Percentiles rank a stretch among this genome's conserved stretches.
Evolutionary conservation across 2,888 invertebrate species (phyloP).

Genomic region (Ichneumon xanthorius): DNA sequence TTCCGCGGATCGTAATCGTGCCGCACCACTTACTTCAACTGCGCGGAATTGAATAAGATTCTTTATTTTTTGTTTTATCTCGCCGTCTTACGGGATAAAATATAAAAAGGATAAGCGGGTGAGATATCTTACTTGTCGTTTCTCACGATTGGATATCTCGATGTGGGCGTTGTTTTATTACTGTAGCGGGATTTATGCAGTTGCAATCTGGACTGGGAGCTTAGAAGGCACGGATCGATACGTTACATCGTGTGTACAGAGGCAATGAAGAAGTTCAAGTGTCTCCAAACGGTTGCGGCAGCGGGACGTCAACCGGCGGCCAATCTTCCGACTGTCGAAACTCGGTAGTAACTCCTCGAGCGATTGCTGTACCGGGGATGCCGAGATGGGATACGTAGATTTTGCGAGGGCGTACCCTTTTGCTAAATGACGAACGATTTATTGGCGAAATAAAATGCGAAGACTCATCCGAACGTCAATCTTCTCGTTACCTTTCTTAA

Average conservation of each 20-base stretch:
- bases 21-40: slow-evolving; percentile 7
- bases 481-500: too few species aligned
- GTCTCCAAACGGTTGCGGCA: slow-evolving; percentile 28
- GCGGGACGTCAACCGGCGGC: slow-evolving; percentile 39
- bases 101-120: not conserved
- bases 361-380: slow-evolving; percentile 12
- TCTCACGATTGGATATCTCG: slow-evolving; percentile 9
- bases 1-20: slow-evolving; percentile 39
- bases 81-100: not conserved
- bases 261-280: slow-evolving; percentile 15
- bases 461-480: not conserved
- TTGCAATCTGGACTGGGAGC: slow-evolving; percentile 3
- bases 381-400: slow-evolving; percentile 3
- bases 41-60: slow-evolving; percentile 41
- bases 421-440: not conserved
- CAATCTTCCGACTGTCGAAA: slow-evolving; percentile 29
- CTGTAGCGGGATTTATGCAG: not conserved
- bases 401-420: not conserved
- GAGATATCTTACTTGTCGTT: slow-evolving; percentile 2
- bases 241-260: slow-evolving; percentile 5
- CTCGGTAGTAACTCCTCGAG: slow-evolving; percentile 22
- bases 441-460: not conserved
- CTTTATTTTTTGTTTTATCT: not conserved
- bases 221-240: not conserved
- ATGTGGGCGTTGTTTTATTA: slow-evolving; percentile 3